A percentile compares a stretch with the other conserved stretches of the same genome.
Evolutionary conservation across 2,113 vertebrate genomes (phyloP).

Genomic region (Entomyzon cyanotis): DNA sequence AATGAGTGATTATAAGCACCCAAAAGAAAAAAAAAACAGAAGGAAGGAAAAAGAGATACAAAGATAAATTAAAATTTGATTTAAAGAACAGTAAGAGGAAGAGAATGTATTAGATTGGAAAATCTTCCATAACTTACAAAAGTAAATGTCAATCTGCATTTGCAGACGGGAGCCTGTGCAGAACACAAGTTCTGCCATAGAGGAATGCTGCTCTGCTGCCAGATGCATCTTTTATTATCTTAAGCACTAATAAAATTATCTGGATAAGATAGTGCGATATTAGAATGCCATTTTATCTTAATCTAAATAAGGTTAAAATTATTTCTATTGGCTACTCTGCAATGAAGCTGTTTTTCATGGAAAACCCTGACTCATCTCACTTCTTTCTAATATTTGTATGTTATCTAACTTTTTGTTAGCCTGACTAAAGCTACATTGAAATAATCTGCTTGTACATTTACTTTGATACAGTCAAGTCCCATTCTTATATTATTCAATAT

Average conservation of each 20-base stretch:
- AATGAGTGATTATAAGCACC: not conserved
- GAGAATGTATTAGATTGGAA: not conserved
- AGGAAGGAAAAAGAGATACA: not conserved
- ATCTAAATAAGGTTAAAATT: constrained; percentile 53
- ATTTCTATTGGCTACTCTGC: constrained; percentile 29
- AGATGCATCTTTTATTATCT: constrained; percentile 12
- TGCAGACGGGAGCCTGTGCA: not conserved
- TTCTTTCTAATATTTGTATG: not conserved
- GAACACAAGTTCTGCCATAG: not conserved
- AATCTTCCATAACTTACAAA: not conserved
- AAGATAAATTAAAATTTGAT: not conserved
- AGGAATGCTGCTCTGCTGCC: not conserved
- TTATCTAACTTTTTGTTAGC: not conserved
- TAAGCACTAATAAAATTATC: constrained; percentile 28
- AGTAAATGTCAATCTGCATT: not conserved
- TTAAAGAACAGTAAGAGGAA: not conserved
- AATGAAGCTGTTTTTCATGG: constrained; percentile 1
- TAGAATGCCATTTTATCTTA: constrained; percentile 13
- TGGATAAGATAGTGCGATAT: constrained; percentile 10
- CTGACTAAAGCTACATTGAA: not conserved
- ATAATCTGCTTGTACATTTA: not conserved
- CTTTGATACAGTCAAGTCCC: not conserved
- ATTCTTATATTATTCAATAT: not conserved
- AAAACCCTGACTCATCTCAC: not conserved
- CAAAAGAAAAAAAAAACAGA: not conserved